Evolutionary conservation across 2,797 vertebrate species (phyloP), one percentile per base, ranked within the genome.

Genomic region (Muscicapa striata): DNA sequence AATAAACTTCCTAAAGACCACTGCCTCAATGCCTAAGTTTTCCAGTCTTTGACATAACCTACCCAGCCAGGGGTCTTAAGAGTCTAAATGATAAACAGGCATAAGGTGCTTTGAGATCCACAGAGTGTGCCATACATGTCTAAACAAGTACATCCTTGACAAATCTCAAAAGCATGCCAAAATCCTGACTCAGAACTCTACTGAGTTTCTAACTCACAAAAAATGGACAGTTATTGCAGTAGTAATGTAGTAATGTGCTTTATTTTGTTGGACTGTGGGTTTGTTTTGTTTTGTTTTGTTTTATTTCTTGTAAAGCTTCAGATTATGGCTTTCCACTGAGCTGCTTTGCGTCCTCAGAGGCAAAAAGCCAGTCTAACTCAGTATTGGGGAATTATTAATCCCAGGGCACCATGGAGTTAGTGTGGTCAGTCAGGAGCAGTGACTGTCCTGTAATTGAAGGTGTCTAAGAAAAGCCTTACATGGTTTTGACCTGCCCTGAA

Each of bases 1-100:
- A 90, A 91, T 27, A 88, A 43, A 88, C 89, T 68, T 91, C n/a
- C 52, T 78, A 29, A 91, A 85, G 81, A 84, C 43, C 49, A 64
- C 4, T 13, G 38, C 46, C 46, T 69, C 79, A 73, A 6, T 46
- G 58, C 55, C 55, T 20, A 49, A 76, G 32, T 81, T 86, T 59
- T 69, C 73, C 52, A 54, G 6, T 76, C 49, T 91, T 38, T 52
- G 63, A 73, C 63, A 87, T 32, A 87, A 69, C 8, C 26, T 62
- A 54, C 29, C 13, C 61, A 63, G 51, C 23, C 51, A 87, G 30
- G 7, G 27, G 15, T 76, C 55, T 82, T 88, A 51, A 19, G 46
- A 70, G 48, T 51, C 63, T 51, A 57, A 57, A 70, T n/a, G 41
- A 67, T 46, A 61, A 89, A 78, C 22, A 79, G 43, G 27, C 20